These are phyloP conservation scores for Embidobia sp. DNA, from an alignment of 2,888 invertebrate species.

Conservation along the genomic window DNA sequence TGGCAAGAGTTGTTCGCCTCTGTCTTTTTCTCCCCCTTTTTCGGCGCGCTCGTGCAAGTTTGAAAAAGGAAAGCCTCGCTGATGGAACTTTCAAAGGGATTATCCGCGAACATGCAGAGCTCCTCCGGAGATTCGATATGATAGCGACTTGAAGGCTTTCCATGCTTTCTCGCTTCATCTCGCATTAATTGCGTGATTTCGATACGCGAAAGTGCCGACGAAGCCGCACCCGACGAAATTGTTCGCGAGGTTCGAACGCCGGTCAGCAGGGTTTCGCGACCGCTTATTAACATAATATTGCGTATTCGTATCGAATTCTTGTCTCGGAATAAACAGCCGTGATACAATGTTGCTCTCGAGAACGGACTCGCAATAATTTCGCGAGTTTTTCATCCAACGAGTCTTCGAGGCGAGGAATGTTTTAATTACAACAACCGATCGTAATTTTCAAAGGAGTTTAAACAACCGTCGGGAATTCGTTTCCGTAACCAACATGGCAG, in stretches of 20 bases:
- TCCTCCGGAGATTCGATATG: constrained; percentile 35
- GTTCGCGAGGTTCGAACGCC: background rate
- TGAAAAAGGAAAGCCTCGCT: constrained; percentile 22
- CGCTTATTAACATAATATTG: too few relatives aligned
- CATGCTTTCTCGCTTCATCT: constrained; percentile 27
- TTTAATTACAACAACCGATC: too few relatives aligned
- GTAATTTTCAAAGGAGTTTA: constrained; percentile 3
- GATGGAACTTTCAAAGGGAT: constrained; percentile 56
- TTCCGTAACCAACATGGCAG: background rate
- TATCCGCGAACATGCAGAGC: constrained; percentile 18
- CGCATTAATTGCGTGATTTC: constrained; percentile 32
- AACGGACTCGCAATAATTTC: too few relatives aligned
- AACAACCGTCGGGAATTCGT: background rate
- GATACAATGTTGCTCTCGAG: too few relatives aligned
- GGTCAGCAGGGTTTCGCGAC: too few relatives aligned
- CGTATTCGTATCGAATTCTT: too few relatives aligned
- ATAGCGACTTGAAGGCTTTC: constrained; percentile 34
- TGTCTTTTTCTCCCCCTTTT: background rate
- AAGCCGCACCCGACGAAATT: too few relatives aligned
- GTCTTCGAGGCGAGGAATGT: too few relatives aligned
- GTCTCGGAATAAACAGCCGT: too few relatives aligned
- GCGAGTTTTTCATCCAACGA: too few relatives aligned
- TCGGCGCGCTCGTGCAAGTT: constrained; percentile 11
- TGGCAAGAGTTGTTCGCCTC: constrained; percentile 12
- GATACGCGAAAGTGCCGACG: constrained; percentile 7